These are phyloP conservation scores for Tetanocera ferruginea DNA, from an alignment of 2,888 invertebrate genomes.

Conservation along the genomic window DNA sequence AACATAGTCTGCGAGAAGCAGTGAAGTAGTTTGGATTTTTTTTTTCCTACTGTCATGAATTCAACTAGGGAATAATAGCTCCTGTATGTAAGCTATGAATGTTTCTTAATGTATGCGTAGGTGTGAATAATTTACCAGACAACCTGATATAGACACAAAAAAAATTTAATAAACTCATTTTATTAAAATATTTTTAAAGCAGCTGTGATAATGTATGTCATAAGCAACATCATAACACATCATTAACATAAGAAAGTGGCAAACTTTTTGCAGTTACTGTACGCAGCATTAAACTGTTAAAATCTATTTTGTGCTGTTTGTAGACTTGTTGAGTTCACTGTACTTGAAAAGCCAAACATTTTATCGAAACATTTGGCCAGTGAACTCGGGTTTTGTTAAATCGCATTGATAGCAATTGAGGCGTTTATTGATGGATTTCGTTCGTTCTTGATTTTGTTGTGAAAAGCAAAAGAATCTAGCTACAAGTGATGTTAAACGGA, in stretches of 20 bases:
- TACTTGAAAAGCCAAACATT: background rate
- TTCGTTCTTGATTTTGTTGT: background rate
- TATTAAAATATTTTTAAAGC: too few species aligned
- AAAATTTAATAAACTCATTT: too few species aligned
- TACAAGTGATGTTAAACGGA: too few species aligned
- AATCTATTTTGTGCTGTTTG: too few species aligned
- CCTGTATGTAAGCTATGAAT: background rate
- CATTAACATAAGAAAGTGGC: background rate
- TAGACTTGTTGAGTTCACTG: too few species aligned
- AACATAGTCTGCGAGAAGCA: background rate
- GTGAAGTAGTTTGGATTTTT: background rate
- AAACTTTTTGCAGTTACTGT: background rate
- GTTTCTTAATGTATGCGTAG: too few species aligned
- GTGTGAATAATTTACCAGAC: too few species aligned
- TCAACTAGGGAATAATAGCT: background rate
- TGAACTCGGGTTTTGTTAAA: slow-evolving; percentile 11
- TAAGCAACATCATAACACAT: too few species aligned
- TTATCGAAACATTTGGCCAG: background rate
- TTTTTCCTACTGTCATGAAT: background rate
- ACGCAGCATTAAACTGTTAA: background rate
- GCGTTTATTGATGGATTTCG: slow-evolving; percentile 13
- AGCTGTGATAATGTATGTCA: too few species aligned
- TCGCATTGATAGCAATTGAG: background rate
- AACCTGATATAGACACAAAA: too few species aligned
- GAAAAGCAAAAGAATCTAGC: too few species aligned